Conservation (phyloP, 2,797 vertebrate species). For the Microctenopoma stevenorrisi region DNA sequence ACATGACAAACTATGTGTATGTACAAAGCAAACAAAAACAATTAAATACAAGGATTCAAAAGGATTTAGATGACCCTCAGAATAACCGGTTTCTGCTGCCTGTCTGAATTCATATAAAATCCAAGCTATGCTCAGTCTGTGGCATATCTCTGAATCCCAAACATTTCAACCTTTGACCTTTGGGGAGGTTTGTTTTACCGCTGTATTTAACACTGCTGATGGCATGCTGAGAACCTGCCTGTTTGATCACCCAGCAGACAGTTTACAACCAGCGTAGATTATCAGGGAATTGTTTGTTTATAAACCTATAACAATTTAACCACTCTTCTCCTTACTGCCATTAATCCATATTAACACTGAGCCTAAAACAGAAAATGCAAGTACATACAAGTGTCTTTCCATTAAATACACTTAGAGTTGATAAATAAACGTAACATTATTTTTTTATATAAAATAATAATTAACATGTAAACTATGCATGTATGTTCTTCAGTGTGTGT, state of each 20-base stretch:
- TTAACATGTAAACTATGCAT: neutral
- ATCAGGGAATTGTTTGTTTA: constrained; percentile 44
- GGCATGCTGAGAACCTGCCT: constrained; percentile 72
- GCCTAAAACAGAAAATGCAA: neutral
- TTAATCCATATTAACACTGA: constrained; percentile 9
- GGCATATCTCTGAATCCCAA: constrained; percentile 81
- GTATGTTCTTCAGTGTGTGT: neutral
- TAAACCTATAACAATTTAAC: constrained; percentile 24
- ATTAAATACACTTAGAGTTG: neutral
- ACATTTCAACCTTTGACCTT: constrained; percentile 81
- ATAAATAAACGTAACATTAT: too few relatives aligned
- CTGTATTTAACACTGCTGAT: constrained; percentile 74
- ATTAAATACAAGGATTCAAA: neutral
- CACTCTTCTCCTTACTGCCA: constrained; percentile 12
- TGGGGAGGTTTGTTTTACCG: constrained; percentile 75
- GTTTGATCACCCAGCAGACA: constrained; percentile 64
- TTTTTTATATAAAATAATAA: too few relatives aligned
- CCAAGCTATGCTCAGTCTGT: constrained; percentile 59
- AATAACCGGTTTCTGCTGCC: constrained; percentile 1
- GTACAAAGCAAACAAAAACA: neutral
- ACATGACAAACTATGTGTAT: neutral
- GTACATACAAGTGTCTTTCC: constrained; percentile 4
- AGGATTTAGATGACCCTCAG: constrained; percentile 3
- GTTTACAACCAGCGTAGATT: constrained; percentile 56
- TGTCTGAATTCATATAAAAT: constrained; percentile 72